phyloP scores from a whole-genome alignment of 2,113 vertebrate genomes.

The Paracanthobrama guichenoti region DNA sequence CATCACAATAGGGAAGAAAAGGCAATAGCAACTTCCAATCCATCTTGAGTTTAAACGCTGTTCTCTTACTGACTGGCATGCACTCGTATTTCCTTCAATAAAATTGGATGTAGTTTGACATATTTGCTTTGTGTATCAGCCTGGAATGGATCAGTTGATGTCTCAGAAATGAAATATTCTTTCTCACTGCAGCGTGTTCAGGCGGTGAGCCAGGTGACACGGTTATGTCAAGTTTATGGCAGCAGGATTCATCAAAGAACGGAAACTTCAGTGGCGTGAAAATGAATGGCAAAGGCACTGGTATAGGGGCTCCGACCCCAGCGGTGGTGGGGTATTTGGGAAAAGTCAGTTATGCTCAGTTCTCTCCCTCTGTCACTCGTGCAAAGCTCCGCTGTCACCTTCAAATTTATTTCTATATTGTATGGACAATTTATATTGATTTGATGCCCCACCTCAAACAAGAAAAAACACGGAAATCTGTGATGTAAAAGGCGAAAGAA shows the following conservation, averaged over 20 bases:
- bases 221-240: conserved; percentile 84
- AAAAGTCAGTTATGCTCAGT: conserved; percentile 96
- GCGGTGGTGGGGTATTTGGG: conserved; percentile 95
- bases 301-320: conserved; percentile 89
- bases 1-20: no score
- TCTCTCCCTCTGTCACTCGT: conserved; percentile 83
- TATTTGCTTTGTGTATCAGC: not conserved
- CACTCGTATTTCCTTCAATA: not conserved
- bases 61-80: not conserved
- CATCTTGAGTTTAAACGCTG: not conserved
- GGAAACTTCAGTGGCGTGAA: conserved; percentile 87
- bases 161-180: conserved; percentile 56
- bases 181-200: conserved; percentile 77
- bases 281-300: conserved; percentile 90
- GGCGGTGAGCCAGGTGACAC: conserved; percentile 75
- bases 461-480: conserved; percentile 85
- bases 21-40: no score
- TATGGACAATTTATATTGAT: conserved; percentile 48
- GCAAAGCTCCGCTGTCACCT: conserved; percentile 84
- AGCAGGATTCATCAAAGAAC: conserved; percentile 77
- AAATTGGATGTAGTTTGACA: not conserved
- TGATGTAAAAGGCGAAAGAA: conserved; percentile 93
- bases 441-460: conserved; percentile 8
- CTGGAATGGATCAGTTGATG: not conserved
- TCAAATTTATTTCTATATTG: conserved; percentile 6